Conservation (phyloP, 2,888 invertebrate species). For the Drosophila barbarae region DNA sequence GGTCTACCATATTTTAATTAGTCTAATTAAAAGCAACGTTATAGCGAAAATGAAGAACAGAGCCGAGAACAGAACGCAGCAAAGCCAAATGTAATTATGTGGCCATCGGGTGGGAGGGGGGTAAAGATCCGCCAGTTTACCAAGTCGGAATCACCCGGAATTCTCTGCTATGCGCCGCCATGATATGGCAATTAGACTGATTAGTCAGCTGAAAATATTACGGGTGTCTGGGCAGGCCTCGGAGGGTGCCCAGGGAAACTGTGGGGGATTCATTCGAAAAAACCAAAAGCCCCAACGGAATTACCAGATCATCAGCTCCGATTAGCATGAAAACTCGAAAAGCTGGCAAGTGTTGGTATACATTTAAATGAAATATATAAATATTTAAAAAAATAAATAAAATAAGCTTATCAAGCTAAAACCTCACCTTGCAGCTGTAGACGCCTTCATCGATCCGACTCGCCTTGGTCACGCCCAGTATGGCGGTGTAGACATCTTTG, state of each 20-base stretch:
- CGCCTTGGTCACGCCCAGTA: constrained; percentile 86
- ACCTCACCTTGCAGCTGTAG: constrained; percentile 86
- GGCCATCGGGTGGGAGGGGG: constrained; percentile 28
- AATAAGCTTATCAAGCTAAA: no score
- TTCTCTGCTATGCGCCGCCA: constrained; percentile 25
- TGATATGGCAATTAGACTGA: constrained; percentile 61
- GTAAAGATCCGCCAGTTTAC: background rate
- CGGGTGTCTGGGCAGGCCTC: constrained; percentile 16
- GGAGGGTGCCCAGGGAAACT: no score
- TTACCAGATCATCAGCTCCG: constrained; percentile 21
- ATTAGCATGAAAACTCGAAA: constrained; percentile 1
- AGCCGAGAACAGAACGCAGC: constrained; percentile 19
- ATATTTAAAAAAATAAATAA: no score
- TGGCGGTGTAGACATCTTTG: constrained; percentile 82
- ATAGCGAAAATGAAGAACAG: constrained; percentile 34
- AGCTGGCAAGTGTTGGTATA: background rate
- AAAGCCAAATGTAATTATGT: constrained; percentile 54
- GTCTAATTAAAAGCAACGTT: constrained; percentile 43
- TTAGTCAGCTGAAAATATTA: constrained; percentile 48
- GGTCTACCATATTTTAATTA: constrained; percentile 44
- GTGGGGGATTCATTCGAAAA: constrained; percentile 9
- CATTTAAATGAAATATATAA: background rate
- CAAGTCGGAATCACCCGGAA: constrained; percentile 6
- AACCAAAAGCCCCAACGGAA: background rate
- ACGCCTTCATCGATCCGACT: constrained; percentile 86